Evolutionary conservation across 2,113 vertebrate genomes (phyloP).

Genomic region (Ophiodon elongatus): DNA sequence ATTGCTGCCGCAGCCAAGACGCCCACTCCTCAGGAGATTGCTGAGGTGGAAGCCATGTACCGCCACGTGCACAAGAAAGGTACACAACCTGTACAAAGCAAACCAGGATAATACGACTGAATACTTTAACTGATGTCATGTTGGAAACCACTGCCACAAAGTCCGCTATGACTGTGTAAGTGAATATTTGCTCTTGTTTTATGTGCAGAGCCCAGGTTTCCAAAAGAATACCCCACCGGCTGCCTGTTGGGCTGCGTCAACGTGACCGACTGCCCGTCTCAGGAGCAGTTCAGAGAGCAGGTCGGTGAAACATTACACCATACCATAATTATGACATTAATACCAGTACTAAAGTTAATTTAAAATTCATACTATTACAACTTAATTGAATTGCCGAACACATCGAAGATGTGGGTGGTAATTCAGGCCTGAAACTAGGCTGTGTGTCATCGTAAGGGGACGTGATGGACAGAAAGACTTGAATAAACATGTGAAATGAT

Average conservation of each 20-base stretch:
- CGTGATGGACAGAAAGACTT: background rate
- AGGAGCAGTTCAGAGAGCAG: constrained; percentile 94
- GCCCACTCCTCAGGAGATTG: constrained; percentile 91
- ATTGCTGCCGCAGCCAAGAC: constrained; percentile 94
- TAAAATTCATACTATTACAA: background rate
- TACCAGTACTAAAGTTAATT: background rate
- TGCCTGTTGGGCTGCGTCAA: constrained; percentile 95
- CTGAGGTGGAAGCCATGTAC: constrained; percentile 90
- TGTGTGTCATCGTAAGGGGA: background rate
- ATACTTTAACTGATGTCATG: background rate
- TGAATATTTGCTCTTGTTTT: constrained; percentile 50
- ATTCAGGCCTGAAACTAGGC: background rate
- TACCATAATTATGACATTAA: background rate
- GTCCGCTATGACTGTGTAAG: background rate
- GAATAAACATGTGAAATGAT: background rate
- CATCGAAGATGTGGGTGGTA: background rate
- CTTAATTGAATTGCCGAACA: background rate
- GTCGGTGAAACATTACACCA: constrained; percentile 77
- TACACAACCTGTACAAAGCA: constrained; percentile 58
- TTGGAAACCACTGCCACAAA: background rate
- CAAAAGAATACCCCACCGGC: constrained; percentile 92
- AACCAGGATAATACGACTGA: background rate
- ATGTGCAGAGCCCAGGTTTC: constrained; percentile 89
- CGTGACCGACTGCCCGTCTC: constrained; percentile 91
- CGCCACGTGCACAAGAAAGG: constrained; percentile 87